Evolutionary conservation across 1,140 invertebrate genomes (phyloP).

Genomic region (Macrobrachium nipponense): DNA sequence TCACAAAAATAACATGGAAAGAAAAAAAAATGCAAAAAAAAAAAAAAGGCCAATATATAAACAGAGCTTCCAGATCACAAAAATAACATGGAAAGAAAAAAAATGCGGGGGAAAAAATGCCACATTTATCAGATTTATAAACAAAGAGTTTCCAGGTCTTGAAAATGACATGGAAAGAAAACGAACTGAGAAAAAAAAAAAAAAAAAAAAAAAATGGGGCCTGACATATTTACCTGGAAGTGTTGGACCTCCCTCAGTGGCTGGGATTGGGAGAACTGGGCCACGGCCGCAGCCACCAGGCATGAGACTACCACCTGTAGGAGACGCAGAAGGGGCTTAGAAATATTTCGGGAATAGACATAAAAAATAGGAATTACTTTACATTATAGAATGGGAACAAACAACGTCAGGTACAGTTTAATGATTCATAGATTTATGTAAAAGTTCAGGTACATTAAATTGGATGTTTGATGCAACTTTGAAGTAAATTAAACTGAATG

Average conservation of each 20-base stretch:
- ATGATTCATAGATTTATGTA: too few species aligned
- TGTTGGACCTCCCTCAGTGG: slow-evolving; percentile 32
- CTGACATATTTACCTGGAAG: slow-evolving; percentile 16
- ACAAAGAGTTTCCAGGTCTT: too few species aligned
- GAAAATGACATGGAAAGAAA: too few species aligned
- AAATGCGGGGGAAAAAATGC: neutral
- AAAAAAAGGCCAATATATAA: too few species aligned
- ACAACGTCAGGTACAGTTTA: too few species aligned
- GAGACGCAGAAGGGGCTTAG: neutral
- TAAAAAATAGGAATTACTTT: neutral
- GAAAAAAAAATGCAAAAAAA: too few species aligned
- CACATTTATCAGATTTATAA: neutral
- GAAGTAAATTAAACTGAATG: too few species aligned
- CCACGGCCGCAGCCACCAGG: slow-evolving; percentile 11
- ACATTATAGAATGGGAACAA: too few species aligned
- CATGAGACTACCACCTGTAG: slow-evolving; percentile 37
- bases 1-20: too few species aligned
- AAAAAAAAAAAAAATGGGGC: neutral
- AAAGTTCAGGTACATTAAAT: too few species aligned
- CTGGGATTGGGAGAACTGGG: slow-evolving; percentile 4
- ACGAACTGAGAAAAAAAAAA: neutral
- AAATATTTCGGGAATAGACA: neutral
- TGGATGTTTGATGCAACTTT: too few species aligned
- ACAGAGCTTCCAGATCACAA: too few species aligned
- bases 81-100: neutral